These are phyloP conservation scores for Drosophila vallismaia DNA, from an alignment of 2,888 invertebrate genomes.

Conservation along the genomic window DNA sequence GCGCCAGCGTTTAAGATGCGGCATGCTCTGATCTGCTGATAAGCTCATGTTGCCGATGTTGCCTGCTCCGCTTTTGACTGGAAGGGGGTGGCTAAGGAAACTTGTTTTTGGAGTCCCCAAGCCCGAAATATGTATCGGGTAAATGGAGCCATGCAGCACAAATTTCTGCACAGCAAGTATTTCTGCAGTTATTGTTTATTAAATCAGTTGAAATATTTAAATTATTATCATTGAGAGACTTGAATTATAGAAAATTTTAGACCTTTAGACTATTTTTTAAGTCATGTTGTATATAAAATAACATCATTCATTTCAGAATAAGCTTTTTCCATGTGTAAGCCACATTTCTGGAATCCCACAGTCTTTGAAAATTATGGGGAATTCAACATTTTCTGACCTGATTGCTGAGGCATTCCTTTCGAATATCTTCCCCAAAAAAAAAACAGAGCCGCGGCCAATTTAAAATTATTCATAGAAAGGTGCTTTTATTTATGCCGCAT, in stretches of 20 bases:
- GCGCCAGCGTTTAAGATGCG: slow-evolving; percentile 84
- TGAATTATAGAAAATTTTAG: background rate
- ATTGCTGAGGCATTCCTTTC: background rate
- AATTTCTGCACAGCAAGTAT: slow-evolving; percentile 12
- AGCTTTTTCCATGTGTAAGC: background rate
- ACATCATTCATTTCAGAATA: background rate
- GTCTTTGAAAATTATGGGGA: slow-evolving; percentile 25
- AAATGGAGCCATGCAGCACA: slow-evolving; percentile 52
- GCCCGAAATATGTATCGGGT: slow-evolving; percentile 59
- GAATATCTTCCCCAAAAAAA: background rate
- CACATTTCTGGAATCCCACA: background rate
- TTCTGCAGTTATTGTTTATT: background rate
- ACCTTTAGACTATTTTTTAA: background rate
- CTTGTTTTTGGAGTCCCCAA: slow-evolving; percentile 58
- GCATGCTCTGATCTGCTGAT: slow-evolving; percentile 83
- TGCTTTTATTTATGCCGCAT: slow-evolving; percentile 63
- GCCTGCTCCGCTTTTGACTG: slow-evolving; percentile 17
- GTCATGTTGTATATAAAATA: background rate
- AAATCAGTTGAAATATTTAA: background rate
- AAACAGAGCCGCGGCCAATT: slow-evolving; percentile 26
- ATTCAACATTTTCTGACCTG: background rate
- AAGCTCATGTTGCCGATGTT: slow-evolving; percentile 67
- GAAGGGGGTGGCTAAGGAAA: slow-evolving; percentile 27
- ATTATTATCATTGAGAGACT: background rate
- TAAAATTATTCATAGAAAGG: slow-evolving; percentile 2